Percentiles rank a stretch among this genome's conserved stretches.
Conservation (phyloP, 2,797 vertebrate genomes). For the Phoebastria nigripes region DNA sequence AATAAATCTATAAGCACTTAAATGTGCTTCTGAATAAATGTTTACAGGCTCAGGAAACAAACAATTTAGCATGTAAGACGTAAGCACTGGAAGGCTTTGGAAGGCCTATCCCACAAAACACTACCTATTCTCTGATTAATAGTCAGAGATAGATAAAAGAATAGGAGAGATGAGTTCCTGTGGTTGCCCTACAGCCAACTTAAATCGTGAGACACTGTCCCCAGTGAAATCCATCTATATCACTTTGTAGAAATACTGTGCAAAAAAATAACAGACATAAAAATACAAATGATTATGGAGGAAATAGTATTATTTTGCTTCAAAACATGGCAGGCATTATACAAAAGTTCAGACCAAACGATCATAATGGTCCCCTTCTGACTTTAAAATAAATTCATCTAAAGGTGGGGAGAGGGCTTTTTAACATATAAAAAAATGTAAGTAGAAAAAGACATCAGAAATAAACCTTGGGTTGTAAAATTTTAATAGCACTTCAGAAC, state of each 20-base stretch:
- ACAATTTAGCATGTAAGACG: not conserved
- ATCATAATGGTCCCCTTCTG: not conserved
- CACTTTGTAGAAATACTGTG: not conserved
- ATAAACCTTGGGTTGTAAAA: not conserved
- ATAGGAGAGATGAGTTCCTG: not conserved
- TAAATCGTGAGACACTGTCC: not conserved
- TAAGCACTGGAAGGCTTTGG: not conserved
- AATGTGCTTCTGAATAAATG: not conserved
- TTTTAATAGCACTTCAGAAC: not conserved
- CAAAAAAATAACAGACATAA: not conserved
- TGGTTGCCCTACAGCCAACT: not conserved
- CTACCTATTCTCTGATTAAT: not conserved
- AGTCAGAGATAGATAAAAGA: not conserved
- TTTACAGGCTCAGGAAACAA: not conserved
- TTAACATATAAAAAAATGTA: not conserved
- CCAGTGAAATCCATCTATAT: not conserved
- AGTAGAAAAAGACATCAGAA: not conserved
- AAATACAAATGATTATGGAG: not conserved
- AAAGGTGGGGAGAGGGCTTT: fast-evolving
- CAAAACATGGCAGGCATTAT: not conserved
- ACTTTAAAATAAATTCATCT: not conserved
- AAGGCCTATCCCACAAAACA: not conserved
- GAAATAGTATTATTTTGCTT: not conserved
- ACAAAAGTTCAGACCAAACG: not conserved
- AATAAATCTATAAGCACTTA: not conserved